phyloP scores from a whole-genome alignment of 2,113 vertebrate species.

The Pterocles burchelli region DNA sequence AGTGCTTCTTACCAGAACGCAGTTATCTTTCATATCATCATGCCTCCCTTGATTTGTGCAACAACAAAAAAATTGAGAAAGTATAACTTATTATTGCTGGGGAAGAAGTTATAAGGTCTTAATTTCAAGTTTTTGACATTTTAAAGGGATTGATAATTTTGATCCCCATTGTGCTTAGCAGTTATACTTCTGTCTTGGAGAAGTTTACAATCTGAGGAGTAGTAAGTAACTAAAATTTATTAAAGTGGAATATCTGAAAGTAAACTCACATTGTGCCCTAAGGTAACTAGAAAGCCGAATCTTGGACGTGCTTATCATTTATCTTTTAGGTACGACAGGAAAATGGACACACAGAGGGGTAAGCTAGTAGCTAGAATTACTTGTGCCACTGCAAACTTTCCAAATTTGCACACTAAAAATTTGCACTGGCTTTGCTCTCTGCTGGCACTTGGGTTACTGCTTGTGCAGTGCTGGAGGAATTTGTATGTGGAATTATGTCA shows the following conservation, averaged over 20 bases:
- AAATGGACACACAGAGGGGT: neutral
- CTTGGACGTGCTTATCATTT: neutral
- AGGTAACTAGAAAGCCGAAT: neutral
- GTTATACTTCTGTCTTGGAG: neutral
- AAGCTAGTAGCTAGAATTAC: neutral
- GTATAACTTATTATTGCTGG: neutral
- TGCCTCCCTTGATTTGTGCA: neutral
- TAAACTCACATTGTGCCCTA: neutral
- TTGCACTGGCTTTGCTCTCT: neutral
- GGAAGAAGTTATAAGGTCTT: neutral
- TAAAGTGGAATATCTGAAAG: neutral
- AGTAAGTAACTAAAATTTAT: neutral
- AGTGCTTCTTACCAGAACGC: neutral
- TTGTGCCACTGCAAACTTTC: neutral
- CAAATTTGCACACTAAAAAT: neutral
- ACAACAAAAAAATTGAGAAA: neutral
- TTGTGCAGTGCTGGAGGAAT: neutral
- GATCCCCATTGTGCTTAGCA: neutral
- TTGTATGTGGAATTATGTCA: neutral
- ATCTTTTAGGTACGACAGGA: neutral
- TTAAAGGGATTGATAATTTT: neutral
- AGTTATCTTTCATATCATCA: neutral
- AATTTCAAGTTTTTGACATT: neutral
- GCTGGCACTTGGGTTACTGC: neutral
- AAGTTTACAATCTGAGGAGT: neutral